Base-by-base conservation (phyloP, 2,797 vertebrate species). In the Alcedo atthis region DNA sequence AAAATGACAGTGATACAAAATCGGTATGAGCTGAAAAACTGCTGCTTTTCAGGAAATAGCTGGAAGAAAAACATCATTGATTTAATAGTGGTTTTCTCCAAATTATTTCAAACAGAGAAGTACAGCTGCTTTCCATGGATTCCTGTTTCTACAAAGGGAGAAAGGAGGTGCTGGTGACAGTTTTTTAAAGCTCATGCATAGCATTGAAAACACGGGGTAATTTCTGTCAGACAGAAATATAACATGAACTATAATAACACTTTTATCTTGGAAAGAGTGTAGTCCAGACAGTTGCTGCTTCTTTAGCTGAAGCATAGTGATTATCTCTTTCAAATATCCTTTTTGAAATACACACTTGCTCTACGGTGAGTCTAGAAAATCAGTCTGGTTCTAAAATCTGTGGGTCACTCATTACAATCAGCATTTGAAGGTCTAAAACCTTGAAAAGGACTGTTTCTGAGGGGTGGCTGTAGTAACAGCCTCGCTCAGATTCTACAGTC, bases 291-390 rank as follows among this genome's bases (percentile, higher is more conserved):
- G 59, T 30, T 89, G 66, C 51, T 87, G 30, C 58, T 95, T 67
- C 84, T 96, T 90, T 75, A 92, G 75, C 73, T 93, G 82, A 85
- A 92, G 17, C 6, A 20, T 61, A 78, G 67, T 18, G 25, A 48
- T 48, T 51, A 80, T n/a, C 13, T 75, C 51, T 66, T 54, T 85
- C 49, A 89, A 67, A 63, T 37, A 57, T 3, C 5, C 11, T 66
- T 64, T 83, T 43, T 14, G 91, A 81, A 92, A 94, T 75, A 85
- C 57, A 92, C 21, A 77, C 10, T 81, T 84, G 42, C 55, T 79
- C 49, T 63, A 67, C n/a, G 81, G 40, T 59, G 46, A 90, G 46
- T 82, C 81, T 82, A 85, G 83, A 93, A 96, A 94, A 92, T 82
- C 16, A 89, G 51, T 66, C 71, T 75, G 42, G 53, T 62, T 93